A percentile compares a stretch with the other conserved stretches of the same genome.
These are phyloP conservation scores for Hippoglossus stenolepis DNA, from an alignment of 2,113 vertebrate genomes.

Conservation along the genomic window DNA sequence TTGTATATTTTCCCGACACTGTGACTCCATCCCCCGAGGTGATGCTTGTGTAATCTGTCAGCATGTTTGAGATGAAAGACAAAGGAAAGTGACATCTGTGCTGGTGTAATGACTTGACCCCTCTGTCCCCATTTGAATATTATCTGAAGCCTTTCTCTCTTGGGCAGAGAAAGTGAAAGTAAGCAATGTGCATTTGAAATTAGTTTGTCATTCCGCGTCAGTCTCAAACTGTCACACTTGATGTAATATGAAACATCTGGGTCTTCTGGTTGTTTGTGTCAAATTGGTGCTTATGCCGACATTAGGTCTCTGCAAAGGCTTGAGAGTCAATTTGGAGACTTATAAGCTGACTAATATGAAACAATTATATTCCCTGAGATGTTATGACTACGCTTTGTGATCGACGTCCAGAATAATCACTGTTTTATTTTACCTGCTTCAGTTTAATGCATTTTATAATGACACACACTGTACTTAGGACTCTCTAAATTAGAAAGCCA, in stretches of 20 bases:
- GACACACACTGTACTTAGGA: not conserved
- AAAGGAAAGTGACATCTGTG: slow-evolving; percentile 55
- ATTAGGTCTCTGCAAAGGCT: slow-evolving; percentile 3
- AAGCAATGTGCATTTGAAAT: slow-evolving; percentile 14
- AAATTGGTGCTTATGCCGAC: not conserved
- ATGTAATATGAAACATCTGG: not conserved
- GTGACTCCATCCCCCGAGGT: slow-evolving; percentile 27
- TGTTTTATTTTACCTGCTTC: not conserved
- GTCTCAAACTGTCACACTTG: slow-evolving; percentile 1
- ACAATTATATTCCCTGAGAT: slow-evolving; percentile 1
- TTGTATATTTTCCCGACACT: slow-evolving; percentile 7
- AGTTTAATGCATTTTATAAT: not conserved
- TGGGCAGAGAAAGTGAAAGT: not conserved
- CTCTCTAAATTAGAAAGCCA: not conserved
- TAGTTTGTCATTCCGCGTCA: not conserved
- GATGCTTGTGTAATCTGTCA: slow-evolving; percentile 28
- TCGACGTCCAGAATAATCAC: not conserved
- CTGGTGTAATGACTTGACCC: slow-evolving; percentile 50
- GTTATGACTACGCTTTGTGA: not conserved
- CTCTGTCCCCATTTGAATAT: slow-evolving; percentile 24
- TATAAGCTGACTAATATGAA: slow-evolving; percentile 13
- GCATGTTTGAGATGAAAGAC: slow-evolving; percentile 39
- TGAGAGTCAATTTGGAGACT: slow-evolving; percentile 6
- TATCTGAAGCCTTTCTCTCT: slow-evolving; percentile 20
- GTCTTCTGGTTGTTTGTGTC: not conserved